These are phyloP conservation scores for Cebidichthys violaceus DNA, from an alignment of 2,113 vertebrate species.

Conservation along the genomic window DNA sequence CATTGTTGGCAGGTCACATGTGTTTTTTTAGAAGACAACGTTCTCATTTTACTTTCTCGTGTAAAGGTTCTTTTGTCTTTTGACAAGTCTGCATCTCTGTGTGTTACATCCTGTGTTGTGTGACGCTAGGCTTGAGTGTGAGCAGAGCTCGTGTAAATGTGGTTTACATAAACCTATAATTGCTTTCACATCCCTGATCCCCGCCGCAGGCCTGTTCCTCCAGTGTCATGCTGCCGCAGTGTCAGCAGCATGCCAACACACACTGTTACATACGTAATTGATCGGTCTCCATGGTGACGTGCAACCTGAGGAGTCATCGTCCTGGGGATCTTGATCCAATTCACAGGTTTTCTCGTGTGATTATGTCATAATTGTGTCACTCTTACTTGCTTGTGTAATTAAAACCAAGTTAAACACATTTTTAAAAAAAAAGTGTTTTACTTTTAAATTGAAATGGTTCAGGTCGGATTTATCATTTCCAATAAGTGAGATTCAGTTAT, in stretches of 20 bases:
- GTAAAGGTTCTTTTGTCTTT: not conserved
- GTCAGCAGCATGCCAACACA: conserved; percentile 42
- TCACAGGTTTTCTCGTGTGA: not conserved
- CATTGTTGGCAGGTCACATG: too few relatives aligned
- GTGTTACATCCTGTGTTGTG: not conserved
- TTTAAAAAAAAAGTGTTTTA: not conserved
- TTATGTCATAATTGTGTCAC: conserved; percentile 18
- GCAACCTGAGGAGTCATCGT: conserved; percentile 8
- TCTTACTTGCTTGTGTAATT: not conserved
- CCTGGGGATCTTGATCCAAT: conserved; percentile 7
- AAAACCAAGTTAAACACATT: not conserved
- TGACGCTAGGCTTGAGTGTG: not conserved
- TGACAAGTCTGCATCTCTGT: not conserved
- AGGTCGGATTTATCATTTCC: conserved; percentile 20
- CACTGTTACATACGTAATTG: conserved; percentile 40
- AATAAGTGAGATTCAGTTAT: not conserved
- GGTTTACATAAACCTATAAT: conserved; percentile 56
- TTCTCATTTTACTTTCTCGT: not conserved
- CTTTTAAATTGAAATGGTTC: conserved; percentile 6
- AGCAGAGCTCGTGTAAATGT: conserved; percentile 33
- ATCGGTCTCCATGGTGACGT: conserved; percentile 39
- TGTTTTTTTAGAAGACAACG: not conserved
- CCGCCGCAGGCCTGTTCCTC: conserved; percentile 29
- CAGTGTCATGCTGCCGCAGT: conserved; percentile 22
- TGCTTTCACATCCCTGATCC: conserved; percentile 32